Conservation (phyloP, 92 coral and sea anemone genomes). For the Umimayanthus kanabou region DNA sequence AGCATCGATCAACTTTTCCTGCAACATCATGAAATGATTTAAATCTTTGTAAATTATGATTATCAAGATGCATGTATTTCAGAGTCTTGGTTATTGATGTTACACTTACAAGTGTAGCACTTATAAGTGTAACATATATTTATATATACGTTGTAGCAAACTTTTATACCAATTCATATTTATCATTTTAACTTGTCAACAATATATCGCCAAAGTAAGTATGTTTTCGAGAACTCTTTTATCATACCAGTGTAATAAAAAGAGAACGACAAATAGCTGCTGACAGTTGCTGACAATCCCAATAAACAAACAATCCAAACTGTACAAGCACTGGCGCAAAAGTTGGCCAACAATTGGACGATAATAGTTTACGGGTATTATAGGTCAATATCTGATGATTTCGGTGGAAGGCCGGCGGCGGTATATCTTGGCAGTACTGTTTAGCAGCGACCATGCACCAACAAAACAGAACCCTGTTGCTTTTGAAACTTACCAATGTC, state of each 20-base stretch:
- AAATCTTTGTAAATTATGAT: no score
- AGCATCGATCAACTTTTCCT: neutral
- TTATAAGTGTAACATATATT: no score
- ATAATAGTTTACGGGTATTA: neutral
- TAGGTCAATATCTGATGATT: no score
- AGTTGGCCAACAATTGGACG: neutral
- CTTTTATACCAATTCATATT: no score
- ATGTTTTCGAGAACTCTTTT: neutral
- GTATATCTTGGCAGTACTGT: no score
- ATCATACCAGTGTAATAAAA: neutral
- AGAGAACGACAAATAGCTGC: neutral
- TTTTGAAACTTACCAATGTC: neutral
- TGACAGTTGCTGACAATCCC: neutral
- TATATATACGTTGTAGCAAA: neutral
- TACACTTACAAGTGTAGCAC: no score
- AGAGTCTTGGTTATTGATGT: no score
- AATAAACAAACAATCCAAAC: no score
- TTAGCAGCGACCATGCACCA: neutral
- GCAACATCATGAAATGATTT: neutral
- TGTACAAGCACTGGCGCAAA: neutral
- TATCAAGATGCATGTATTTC: neutral
- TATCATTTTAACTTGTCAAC: neutral
- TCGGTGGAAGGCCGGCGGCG: neutral
- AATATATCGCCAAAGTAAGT: neutral
- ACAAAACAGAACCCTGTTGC: neutral